phyloP scores from a whole-genome alignment of 1,140 invertebrate species.

The Acromyrmex charruanus region DNA sequence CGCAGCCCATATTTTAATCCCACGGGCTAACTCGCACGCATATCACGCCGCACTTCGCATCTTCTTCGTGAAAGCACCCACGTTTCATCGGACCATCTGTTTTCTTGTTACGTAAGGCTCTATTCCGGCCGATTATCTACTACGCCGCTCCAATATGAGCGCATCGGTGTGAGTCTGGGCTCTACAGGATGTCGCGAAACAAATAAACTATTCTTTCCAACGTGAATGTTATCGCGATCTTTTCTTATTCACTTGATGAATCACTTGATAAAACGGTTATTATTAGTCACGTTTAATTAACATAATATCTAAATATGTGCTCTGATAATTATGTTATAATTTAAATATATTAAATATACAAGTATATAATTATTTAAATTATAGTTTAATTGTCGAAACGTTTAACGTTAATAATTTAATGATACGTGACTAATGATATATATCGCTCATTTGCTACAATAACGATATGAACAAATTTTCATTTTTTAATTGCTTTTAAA shows the following conservation, averaged over 20 bases:
- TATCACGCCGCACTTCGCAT: neutral
- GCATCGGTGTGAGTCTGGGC: neutral
- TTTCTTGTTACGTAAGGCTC: slow-evolving; percentile 51
- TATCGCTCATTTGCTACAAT: too few relatives aligned
- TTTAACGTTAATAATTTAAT: slow-evolving; percentile 4
- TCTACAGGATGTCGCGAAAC: neutral
- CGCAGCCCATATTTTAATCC: slow-evolving; percentile 33
- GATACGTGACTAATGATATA: neutral
- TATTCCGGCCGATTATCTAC: slow-evolving; percentile 54
- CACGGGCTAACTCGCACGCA: neutral
- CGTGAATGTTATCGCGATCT: neutral
- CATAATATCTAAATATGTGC: neutral
- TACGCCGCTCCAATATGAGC: slow-evolving; percentile 13
- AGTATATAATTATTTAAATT: neutral
- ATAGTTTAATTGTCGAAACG: too few relatives aligned
- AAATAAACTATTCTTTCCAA: slow-evolving; percentile 13
- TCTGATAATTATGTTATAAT: neutral
- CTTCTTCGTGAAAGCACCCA: slow-evolving; percentile 15
- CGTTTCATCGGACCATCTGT: slow-evolving; percentile 36
- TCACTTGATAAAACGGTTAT: slow-evolving; percentile 4
- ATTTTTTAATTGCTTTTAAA: too few relatives aligned
- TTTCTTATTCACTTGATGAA: neutral
- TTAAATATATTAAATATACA: neutral
- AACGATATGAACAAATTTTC: too few relatives aligned
- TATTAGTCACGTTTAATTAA: neutral